A percentile compares a stretch with the other conserved stretches of the same genome.
Evolutionary conservation across 2,113 vertebrate genomes (phyloP).

Genomic region (Cebidichthys violaceus): DNA sequence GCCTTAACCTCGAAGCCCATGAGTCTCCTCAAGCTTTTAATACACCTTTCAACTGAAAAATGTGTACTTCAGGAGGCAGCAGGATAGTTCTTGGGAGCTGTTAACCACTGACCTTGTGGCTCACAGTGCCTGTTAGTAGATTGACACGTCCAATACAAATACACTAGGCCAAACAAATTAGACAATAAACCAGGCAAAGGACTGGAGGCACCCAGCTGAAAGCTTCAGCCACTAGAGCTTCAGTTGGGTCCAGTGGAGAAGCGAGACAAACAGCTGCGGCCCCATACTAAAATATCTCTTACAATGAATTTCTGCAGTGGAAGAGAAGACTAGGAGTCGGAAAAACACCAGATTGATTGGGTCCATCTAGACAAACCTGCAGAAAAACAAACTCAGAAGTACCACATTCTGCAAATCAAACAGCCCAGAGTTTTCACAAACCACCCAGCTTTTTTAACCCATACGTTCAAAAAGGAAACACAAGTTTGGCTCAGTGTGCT

Average conservation of each 20-base stretch:
- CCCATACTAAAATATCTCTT: constrained; percentile 38
- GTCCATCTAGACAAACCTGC: constrained; percentile 40
- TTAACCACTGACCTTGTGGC: constrained; percentile 68
- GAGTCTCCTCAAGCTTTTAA: constrained; percentile 59
- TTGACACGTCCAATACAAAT: constrained; percentile 49
- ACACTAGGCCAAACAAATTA: constrained; percentile 63
- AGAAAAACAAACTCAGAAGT: constrained; percentile 26
- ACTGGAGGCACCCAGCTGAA: constrained; percentile 36
- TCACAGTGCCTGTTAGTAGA: constrained; percentile 51
- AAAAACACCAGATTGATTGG: constrained; percentile 40
- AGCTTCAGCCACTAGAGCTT: constrained; percentile 38
- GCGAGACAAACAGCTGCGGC: constrained; percentile 40
- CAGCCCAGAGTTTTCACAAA: constrained; percentile 21
- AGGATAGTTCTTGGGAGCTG: constrained; percentile 57
- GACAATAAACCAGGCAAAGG: constrained; percentile 50
- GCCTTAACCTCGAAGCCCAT: constrained; percentile 60
- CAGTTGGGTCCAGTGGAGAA: constrained; percentile 12
- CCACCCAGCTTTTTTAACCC: constrained; percentile 16
- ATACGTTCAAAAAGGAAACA: background rate
- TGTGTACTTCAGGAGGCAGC: constrained; percentile 55
- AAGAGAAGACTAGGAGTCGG: constrained; percentile 28
- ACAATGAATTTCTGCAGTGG: constrained; percentile 49
- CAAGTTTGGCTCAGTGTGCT: background rate
- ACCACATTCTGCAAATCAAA: no score
- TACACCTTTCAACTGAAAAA: constrained; percentile 66